Evolutionary conservation across 2,888 invertebrate genomes (phyloP).

Genomic region (Flabesymbios commensalis): DNA sequence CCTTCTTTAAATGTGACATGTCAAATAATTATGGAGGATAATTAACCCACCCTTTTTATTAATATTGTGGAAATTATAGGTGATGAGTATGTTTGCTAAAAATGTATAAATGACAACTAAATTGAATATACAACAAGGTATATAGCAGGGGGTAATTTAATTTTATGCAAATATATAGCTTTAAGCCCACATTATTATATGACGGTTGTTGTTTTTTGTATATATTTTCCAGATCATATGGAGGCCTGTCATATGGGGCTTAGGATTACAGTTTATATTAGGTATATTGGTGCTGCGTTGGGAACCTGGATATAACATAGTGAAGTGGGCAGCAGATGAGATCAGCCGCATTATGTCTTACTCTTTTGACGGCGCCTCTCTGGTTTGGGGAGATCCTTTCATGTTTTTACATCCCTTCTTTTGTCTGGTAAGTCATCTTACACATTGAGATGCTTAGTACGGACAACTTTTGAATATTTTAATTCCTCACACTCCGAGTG

Average conservation of each 20-base stretch:
- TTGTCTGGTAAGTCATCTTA: conserved; percentile 22
- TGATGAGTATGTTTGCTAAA: no score
- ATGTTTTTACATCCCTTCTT: conserved; percentile 22
- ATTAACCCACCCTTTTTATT: no score
- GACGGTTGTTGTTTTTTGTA: not conserved
- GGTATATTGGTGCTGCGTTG: conserved; percentile 20
- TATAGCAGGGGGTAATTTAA: not conserved
- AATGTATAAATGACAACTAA: not conserved
- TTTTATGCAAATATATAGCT: not conserved
- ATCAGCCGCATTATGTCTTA: conserved; percentile 16
- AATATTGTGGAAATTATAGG: no score
- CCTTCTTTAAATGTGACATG: no score
- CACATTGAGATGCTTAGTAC: no score
- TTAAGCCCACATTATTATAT: not conserved
- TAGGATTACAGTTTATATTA: conserved; percentile 21
- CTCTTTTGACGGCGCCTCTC: conserved; percentile 18
- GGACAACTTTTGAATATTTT: no score
- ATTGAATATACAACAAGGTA: not conserved
- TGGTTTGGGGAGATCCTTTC: conserved; percentile 19
- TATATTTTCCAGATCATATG: conserved; percentile 17
- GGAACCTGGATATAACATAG: conserved; percentile 17
- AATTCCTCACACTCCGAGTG: no score
- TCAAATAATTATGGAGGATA: no score
- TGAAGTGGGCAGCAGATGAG: conserved; percentile 18
- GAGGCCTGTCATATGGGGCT: conserved; percentile 23